These are phyloP conservation scores for Heliconius congener DNA, from an alignment of 1,140 invertebrate species.

Conservation along the genomic window DNA sequence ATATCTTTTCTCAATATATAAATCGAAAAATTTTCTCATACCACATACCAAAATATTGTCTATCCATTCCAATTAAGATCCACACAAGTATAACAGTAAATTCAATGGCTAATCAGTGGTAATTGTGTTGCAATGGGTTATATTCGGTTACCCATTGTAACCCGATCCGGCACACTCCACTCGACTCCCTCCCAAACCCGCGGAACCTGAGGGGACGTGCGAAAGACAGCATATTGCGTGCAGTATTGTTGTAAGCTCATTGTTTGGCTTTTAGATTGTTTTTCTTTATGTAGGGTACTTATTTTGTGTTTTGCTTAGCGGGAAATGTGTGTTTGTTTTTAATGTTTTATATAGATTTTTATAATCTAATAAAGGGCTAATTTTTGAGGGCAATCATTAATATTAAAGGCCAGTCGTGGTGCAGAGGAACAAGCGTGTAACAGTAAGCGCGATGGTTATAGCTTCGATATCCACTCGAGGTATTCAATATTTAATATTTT, in stretches of 20 bases:
- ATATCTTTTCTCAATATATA: too few species aligned
- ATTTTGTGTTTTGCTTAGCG: conserved; percentile 1
- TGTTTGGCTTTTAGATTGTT: conserved; percentile 42
- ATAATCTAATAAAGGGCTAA: too few species aligned
- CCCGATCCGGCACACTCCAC: conserved; percentile 50
- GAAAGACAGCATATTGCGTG: conserved; percentile 57
- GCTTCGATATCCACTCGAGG: neutral
- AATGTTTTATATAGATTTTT: neutral
- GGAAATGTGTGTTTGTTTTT: conserved; percentile 1
- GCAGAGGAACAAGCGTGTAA: too few species aligned
- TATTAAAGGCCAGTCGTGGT: too few species aligned
- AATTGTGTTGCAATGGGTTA: conserved; percentile 61
- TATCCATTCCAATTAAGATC: neutral
- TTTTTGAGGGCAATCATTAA: too few species aligned
- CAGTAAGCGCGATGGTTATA: neutral
- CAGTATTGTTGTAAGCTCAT: conserved; percentile 36
- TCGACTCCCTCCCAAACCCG: conserved; percentile 11
- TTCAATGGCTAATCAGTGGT: conserved; percentile 68
- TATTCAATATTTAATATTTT: too few species aligned
- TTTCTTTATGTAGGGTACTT: conserved; percentile 29
- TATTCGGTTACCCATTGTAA: conserved; percentile 57
- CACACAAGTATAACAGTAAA: conserved; percentile 29
- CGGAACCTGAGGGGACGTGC: conserved; percentile 53
- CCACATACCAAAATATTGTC: neutral
- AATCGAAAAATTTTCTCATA: neutral